phyloP scores from a whole-genome alignment of 1,140 invertebrate species.

The Fopius arisanus region DNA sequence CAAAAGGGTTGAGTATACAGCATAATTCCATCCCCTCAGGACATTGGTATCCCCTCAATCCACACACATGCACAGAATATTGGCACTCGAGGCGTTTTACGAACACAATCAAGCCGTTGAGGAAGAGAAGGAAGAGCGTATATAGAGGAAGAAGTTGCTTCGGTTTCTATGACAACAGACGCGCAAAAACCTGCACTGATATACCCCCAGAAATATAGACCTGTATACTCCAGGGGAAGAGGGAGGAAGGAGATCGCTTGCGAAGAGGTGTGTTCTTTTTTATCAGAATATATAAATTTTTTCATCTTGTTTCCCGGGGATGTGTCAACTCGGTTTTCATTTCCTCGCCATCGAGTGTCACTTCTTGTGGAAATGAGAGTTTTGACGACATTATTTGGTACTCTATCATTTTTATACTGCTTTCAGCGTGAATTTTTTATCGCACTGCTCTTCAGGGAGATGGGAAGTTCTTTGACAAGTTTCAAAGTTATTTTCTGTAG shows the following conservation, averaged over 20 bases:
- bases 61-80: not conserved
- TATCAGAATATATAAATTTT: not conserved
- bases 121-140: not conserved
- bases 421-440: too few species aligned
- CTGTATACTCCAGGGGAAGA: too few species aligned
- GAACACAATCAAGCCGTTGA: not conserved
- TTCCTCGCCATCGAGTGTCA: not conserved
- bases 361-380: not conserved
- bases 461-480: too few species aligned
- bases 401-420: too few species aligned
- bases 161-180: slow-evolving; percentile 52
- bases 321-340: not conserved
- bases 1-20: not conserved
- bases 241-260: not conserved
- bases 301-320: not conserved
- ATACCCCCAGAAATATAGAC: slow-evolving; percentile 27
- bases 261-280: not conserved
- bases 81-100: not conserved
- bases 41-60: not conserved
- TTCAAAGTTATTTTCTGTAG: too few species aligned
- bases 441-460: too few species aligned
- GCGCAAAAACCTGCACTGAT: slow-evolving; percentile 52
- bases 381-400: too few species aligned
- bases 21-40: not conserved
- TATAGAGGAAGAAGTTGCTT: not conserved